phyloP scores from a whole-genome alignment of 1,140 invertebrate species.

The Pollicipes pollicipes region DNA sequence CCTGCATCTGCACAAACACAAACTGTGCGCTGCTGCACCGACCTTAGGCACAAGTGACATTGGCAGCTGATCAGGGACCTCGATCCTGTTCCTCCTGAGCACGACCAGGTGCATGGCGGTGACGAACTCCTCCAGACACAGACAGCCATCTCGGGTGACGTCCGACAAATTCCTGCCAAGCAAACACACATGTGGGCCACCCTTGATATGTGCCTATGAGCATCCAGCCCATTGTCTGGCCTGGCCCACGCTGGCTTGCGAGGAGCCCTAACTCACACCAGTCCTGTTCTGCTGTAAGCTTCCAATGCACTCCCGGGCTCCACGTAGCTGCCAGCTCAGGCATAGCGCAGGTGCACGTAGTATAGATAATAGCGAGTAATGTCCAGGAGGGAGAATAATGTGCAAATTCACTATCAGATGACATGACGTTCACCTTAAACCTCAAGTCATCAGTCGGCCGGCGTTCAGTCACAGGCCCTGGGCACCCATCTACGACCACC shows the following conservation, averaged over 20 bases:
- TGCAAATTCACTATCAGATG: not conserved
- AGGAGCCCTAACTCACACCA: not conserved
- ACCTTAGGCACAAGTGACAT: constrained; percentile 44
- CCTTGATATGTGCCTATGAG: too few species aligned
- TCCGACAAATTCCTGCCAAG: constrained; percentile 64
- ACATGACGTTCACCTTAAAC: not conserved
- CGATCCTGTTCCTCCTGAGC: constrained; percentile 58
- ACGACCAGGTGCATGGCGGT: constrained; percentile 95
- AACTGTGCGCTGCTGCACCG: too few species aligned
- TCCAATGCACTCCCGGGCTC: not conserved
- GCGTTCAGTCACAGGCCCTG: too few species aligned
- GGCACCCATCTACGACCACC: not conserved
- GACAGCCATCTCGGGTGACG: constrained; percentile 79
- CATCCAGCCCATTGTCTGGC: not conserved
- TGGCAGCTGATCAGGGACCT: constrained; percentile 60
- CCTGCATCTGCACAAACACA: too few species aligned
- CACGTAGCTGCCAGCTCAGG: too few species aligned
- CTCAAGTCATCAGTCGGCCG: too few species aligned
- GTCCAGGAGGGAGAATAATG: too few species aligned
- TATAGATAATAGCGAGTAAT: too few species aligned
- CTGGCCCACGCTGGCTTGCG: not conserved
- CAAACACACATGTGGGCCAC: not conserved
- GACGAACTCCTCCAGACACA: constrained; percentile 85
- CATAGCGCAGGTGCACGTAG: not conserved
- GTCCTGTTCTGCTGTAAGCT: not conserved